Conservation (phyloP, 1,140 invertebrate species). For the Solen grandis region DNA sequence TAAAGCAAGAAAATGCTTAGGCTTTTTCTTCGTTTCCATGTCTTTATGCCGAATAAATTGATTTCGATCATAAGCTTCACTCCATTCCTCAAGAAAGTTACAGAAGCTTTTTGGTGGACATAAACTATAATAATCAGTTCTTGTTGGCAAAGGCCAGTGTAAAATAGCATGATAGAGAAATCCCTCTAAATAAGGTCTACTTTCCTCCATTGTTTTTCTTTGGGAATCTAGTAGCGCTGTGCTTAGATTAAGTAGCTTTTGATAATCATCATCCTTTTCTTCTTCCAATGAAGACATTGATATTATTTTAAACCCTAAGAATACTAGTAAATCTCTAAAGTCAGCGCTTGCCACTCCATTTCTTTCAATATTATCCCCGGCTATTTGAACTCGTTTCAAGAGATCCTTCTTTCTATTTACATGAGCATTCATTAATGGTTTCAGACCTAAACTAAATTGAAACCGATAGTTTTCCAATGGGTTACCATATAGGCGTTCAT, state of each 20-base stretch:
- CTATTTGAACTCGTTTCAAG: neutral
- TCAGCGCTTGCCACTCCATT: neutral
- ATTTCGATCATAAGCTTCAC: slow-evolving; percentile 9
- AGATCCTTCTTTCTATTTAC: neutral
- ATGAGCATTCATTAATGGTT: slow-evolving; percentile 35
- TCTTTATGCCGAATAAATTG: slow-evolving; percentile 21
- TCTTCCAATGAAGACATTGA: too few species aligned
- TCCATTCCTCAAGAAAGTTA: slow-evolving; percentile 38
- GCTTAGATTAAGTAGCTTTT: too few species aligned
- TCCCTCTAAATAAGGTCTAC: slow-evolving; percentile 22
- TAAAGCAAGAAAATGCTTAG: too few species aligned
- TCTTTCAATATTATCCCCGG: neutral
- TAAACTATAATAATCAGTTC: neutral
- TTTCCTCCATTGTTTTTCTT: too few species aligned
- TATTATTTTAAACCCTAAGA: slow-evolving; percentile 30
- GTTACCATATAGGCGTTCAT: slow-evolving; percentile 37
- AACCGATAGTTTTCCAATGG: slow-evolving; percentile 24
- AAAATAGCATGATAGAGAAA: slow-evolving; percentile 37
- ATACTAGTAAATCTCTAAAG: slow-evolving; percentile 34
- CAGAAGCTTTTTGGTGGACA: too few species aligned
- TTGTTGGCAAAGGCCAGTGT: too few species aligned
- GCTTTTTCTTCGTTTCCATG: slow-evolving; percentile 3
- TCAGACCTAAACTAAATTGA: slow-evolving; percentile 24
- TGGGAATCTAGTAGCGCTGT: too few species aligned
- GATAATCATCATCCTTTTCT: too few species aligned